Evolutionary conservation across 2,113 vertebrate genomes (phyloP).

Genomic region (Cyanoderma ruficeps): DNA sequence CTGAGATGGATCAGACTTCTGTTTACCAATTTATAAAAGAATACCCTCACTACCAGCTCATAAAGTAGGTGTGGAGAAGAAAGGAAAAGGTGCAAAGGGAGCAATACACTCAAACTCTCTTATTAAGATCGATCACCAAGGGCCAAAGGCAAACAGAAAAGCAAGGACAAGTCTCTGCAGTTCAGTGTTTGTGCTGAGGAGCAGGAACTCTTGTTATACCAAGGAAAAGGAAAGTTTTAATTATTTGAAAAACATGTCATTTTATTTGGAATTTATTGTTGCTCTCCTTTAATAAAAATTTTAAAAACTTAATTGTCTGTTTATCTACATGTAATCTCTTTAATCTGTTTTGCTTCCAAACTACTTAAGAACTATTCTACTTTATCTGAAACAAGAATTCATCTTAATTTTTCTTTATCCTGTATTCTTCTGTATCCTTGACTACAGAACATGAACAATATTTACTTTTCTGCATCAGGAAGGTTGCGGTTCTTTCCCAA

Average conservation of each 20-base stretch:
- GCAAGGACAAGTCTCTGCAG: not conserved
- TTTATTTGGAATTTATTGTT: not conserved
- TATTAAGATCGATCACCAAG: not conserved
- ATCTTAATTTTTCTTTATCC: not conserved
- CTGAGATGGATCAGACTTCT: not conserved
- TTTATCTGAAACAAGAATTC: not conserved
- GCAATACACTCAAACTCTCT: not conserved
- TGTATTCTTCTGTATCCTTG: not conserved
- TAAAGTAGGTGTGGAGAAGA: not conserved
- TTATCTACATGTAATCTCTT: not conserved
- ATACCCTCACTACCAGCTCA: not conserved
- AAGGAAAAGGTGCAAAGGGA: not conserved
- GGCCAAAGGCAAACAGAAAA: not conserved
- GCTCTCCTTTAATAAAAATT: not conserved
- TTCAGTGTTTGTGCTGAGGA: not conserved
- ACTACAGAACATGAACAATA: not conserved
- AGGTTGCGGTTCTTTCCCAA: not conserved
- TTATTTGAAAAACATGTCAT: not conserved
- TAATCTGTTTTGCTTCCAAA: not conserved
- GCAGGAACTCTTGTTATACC: not conserved
- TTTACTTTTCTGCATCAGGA: not conserved
- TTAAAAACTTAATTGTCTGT: accelerated
- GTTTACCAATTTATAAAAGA: not conserved
- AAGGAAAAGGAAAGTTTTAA: not conserved
- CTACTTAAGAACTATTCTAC: not conserved